These are phyloP conservation scores for Apodemus speciosus DNA, from an alignment of 2,113 vertebrate species.

Conservation along the genomic window DNA sequence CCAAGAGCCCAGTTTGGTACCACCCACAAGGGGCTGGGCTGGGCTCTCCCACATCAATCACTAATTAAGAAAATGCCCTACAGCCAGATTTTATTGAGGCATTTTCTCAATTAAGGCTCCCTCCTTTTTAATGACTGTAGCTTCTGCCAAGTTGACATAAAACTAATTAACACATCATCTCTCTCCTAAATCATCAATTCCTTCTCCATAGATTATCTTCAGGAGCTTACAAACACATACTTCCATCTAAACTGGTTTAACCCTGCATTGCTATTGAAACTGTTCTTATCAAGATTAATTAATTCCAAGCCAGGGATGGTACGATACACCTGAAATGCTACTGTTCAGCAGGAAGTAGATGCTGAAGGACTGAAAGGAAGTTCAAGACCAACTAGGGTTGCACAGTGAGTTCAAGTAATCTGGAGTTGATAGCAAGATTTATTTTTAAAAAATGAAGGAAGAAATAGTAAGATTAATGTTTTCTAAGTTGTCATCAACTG, in stretches of 20 bases:
- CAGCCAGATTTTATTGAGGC: not conserved
- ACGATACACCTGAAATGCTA: not conserved
- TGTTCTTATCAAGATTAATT: not conserved
- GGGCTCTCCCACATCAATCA: not conserved
- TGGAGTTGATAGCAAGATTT: not conserved
- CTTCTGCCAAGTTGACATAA: not conserved
- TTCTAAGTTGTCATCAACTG: not conserved
- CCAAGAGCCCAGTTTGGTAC: not conserved
- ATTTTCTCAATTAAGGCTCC: not conserved
- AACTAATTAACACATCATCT: not conserved
- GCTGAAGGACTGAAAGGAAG: not conserved
- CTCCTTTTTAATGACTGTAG: not conserved
- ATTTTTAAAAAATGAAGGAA: not conserved
- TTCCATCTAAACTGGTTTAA: constrained; percentile 22
- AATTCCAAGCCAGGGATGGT: not conserved
- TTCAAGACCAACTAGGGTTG: not conserved
- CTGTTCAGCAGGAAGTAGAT: not conserved
- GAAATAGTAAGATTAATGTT: not conserved
- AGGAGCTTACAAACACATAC: constrained; percentile 25
- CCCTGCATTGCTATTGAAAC: not conserved
- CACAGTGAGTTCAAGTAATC: not conserved
- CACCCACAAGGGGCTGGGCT: not conserved
- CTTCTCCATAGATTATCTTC: constrained; percentile 1
- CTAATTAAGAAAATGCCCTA: not conserved
- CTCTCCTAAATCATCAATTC: not conserved